Percentiles rank a stretch among this genome's conserved stretches.
Evolutionary conservation across 2,113 vertebrate species (phyloP).

Genomic region (rabbit (Oryctolagus cuniculus)): DNA sequence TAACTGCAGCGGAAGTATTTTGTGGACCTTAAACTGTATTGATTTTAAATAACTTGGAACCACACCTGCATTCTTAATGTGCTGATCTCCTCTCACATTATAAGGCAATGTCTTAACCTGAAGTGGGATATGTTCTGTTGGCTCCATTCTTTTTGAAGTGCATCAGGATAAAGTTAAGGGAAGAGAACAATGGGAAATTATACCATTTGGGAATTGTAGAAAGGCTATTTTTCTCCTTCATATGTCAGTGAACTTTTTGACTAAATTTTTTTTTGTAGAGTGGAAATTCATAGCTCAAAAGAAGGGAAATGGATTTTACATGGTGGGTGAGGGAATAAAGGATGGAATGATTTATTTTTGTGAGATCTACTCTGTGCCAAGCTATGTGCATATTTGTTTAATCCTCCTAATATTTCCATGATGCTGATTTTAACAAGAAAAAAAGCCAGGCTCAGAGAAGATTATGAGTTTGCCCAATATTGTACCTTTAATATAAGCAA

Average conservation of each 20-base stretch:
- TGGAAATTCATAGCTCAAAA: conserved; percentile 10
- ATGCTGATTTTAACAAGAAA: background rate
- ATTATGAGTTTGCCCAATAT: background rate
- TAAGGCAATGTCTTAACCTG: conserved; percentile 64
- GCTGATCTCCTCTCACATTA: conserved; percentile 70
- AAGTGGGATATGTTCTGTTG: conserved; percentile 54
- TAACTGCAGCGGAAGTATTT: conserved; percentile 68
- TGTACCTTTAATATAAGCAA: background rate
- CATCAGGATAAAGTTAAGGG: conserved; percentile 45
- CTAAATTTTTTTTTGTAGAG: background rate
- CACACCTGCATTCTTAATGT: conserved; percentile 68
- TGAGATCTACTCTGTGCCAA: background rate
- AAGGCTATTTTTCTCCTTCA: background rate
- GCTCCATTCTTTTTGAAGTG: conserved; percentile 67
- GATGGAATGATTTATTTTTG: background rate
- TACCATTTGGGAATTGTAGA: background rate
- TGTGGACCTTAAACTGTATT: conserved; percentile 59
- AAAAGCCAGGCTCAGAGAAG: conserved; percentile 25
- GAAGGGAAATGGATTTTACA: background rate
- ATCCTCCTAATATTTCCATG: background rate
- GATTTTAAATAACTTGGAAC: conserved; percentile 76
- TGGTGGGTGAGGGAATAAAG: background rate
- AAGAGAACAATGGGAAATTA: conserved; percentile 27
- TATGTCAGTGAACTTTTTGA: background rate
- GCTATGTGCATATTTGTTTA: background rate